Evolutionary conservation across 1,140 invertebrate genomes (phyloP), one percentile per base, ranked within the genome.

Genomic region (Muscidifurax raptorellus): DNA sequence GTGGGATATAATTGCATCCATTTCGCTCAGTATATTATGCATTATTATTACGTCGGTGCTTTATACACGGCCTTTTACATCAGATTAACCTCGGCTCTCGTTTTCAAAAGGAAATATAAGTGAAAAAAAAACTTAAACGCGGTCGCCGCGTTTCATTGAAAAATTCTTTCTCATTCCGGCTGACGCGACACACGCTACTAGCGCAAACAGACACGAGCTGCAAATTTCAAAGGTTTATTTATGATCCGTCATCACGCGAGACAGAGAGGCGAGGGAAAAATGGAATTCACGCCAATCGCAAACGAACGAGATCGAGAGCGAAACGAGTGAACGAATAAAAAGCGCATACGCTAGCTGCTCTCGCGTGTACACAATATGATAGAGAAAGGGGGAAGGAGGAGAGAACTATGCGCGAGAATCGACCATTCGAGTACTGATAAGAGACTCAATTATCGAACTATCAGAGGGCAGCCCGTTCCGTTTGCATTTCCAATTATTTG

Each of bases 401-500:
- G 66, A 27, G n/a, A n/a, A 59, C 18, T 69, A 28, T 30, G 66
- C 10, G 52, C 77, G 32, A 59, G 25, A 76, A 85, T 88, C 86
- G 87, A 86, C 83, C 88, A 89, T 90, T 90, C 88, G 89, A 90
- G 88, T 86, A 90, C 89, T 89, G 92, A 93, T 93, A 93, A 92
- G 92, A 90, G 92, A 93, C 91, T 92, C 92, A 93, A 93, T 93
- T 93, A 93, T 93, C 91, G 90, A 93, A 91, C 92, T 92, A 93
- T 92, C 91, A 92, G 89, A 90, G 90, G 84, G 88, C 89, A 89
- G 89, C 87, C 87, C 89, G 89, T 92, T 90, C 92, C 90, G 91
- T 92, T 93, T 91, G 91, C 92, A 92, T 93, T 93, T 93, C 91
- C 91, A 93, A 93, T 93, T 93, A 93, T 93, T 93, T 92, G 90